Evolutionary conservation across 2,113 vertebrate genomes (phyloP).

Genomic region (Trogon melanurus): DNA sequence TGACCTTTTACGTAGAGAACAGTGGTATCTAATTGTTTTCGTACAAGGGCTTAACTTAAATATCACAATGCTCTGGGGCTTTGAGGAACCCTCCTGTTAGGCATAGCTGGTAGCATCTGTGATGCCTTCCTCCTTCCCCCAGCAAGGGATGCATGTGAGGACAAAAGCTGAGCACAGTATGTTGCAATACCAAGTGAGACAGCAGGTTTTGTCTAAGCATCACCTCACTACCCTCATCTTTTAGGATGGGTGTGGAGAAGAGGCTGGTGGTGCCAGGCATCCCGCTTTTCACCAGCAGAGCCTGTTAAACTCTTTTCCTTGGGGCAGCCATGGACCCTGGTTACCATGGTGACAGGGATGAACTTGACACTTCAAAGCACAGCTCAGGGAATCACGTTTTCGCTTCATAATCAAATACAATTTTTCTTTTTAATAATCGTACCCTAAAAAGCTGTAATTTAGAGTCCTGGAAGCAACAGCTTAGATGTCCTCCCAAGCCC

Average conservation of each 20-base stretch:
- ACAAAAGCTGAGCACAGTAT: neutral
- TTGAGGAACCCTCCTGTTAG: neutral
- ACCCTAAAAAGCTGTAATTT: neutral
- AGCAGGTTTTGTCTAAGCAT: neutral
- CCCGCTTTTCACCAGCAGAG: neutral
- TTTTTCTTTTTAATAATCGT: neutral
- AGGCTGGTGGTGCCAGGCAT: neutral
- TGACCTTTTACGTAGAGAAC: neutral
- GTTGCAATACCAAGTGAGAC: neutral
- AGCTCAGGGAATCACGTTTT: neutral
- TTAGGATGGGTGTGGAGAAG: neutral
- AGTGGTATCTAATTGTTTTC: neutral
- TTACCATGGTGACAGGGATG: slow-evolving; percentile 8
- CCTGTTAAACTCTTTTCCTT: neutral
- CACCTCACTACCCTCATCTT: neutral
- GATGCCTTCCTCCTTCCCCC: neutral
- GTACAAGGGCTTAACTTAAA: neutral
- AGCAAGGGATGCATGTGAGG: neutral
- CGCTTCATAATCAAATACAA: neutral
- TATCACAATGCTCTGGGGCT: neutral
- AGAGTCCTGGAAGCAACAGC: neutral
- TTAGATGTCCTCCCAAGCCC: neutral
- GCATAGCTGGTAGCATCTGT: neutral
- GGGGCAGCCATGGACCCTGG: neutral
- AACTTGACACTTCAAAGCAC: neutral